Evolutionary conservation across 1,140 invertebrate species (phyloP), one percentile per base, ranked within the genome.

Genomic region (Drosophila malerkotliana): DNA sequence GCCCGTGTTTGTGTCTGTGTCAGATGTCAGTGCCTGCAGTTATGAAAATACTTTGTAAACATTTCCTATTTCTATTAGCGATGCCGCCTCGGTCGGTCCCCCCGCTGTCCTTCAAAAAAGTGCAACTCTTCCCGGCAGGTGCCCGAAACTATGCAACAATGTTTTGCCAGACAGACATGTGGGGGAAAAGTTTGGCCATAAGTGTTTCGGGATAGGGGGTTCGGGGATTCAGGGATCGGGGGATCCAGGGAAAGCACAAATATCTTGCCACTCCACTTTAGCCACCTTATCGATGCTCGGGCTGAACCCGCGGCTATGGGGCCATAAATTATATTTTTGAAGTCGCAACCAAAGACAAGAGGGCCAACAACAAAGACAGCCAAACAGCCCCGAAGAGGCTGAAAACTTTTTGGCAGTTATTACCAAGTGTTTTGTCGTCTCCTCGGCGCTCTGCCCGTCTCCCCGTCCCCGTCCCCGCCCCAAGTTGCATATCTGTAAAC

Each of bases 31-130:
- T 88, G 80, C 73, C 84, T 76, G 68, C 79, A 89, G 84, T 84
- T 89, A 89, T 89, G 84, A 89, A 89, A 89, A 89, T 89, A 89
- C 84, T 89, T 89, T 89, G 85, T 90, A 89, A 89, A 89, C 77
- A 89, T 89, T 89, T 89, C 84, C 83, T 88, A 89, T 88, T 88
- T 88, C 83, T 88, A 84, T 88, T 89, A 88, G 84, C 84, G 83
- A 78, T 30, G 18, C 24, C 45, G 18, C 24, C 45, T 32, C 44
- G 41, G 26, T 28, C 12, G 26, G 26, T 34, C 7, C n/a, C 47
- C 28, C 54, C 28, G 12, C 56, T 66, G 73, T 62, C 62, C 73
- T 73, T 75, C 78, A 76, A 75, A 68, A 62, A 77, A 77, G 32
- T 77, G 73, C 74, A 71, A 21, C 44, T 32, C 44, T 41, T 37